phyloP scores from a whole-genome alignment of 2,113 vertebrate species.

The Empidonax alnorum region DNA sequence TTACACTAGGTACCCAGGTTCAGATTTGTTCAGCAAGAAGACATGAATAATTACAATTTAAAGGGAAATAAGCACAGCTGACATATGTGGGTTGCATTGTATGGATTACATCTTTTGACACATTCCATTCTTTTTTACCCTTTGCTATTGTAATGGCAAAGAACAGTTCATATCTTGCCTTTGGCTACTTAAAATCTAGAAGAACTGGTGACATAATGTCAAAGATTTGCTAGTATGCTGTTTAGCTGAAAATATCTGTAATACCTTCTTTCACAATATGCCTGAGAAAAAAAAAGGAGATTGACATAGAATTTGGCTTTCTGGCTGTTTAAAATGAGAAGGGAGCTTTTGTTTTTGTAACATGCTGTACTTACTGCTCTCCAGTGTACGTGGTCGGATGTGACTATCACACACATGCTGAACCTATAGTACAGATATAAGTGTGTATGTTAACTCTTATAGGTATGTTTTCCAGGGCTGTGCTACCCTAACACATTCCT shows the following conservation, averaged over 20 bases:
- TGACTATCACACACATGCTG: background rate
- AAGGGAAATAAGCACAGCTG: background rate
- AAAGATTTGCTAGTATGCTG: background rate
- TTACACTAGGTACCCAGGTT: background rate
- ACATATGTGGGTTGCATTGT: accelerated
- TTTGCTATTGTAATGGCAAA: background rate
- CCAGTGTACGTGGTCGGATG: background rate
- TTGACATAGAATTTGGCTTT: background rate
- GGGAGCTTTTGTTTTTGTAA: background rate
- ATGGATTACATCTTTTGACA: background rate
- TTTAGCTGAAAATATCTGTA: background rate
- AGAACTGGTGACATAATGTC: background rate
- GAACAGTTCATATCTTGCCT: background rate
- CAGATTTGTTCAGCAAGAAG: background rate
- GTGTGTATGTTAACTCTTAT: constrained; percentile 32
- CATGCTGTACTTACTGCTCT: background rate
- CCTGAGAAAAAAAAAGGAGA: background rate
- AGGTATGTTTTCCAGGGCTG: constrained; percentile 28
- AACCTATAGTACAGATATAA: background rate
- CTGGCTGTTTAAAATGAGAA: background rate
- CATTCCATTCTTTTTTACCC: background rate
- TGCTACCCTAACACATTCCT: constrained; percentile 51
- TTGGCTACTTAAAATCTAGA: background rate
- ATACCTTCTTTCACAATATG: background rate
- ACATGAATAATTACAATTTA: background rate